phyloP scores from a whole-genome alignment of 2,888 invertebrate genomes.

The Slavum lentiscoides region DNA sequence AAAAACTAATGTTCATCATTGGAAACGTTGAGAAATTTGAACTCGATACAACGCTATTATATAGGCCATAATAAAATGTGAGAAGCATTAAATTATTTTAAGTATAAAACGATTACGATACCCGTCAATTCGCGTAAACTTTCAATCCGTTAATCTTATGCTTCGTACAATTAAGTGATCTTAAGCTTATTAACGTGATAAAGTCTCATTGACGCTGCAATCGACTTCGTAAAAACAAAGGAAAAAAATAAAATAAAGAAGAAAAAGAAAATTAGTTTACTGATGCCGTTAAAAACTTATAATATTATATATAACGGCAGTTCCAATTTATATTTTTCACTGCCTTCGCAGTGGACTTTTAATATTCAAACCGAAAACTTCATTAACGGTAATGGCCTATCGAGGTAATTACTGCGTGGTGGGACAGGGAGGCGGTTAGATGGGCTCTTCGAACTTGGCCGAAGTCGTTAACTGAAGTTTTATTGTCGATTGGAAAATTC shows the following conservation, averaged over 20 bases:
- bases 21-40: too few species aligned
- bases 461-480: constrained; percentile 49
- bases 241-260: constrained; percentile 7
- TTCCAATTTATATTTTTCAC: constrained; percentile 46
- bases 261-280: not conserved
- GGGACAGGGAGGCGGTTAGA: constrained; percentile 24
- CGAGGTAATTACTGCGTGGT: constrained; percentile 27
- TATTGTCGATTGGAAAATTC: constrained; percentile 49
- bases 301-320: not conserved
- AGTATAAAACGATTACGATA: not conserved
- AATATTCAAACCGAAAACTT: constrained; percentile 53
- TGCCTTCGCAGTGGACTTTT: constrained; percentile 31
- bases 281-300: constrained; percentile 33
- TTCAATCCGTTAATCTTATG: constrained; percentile 37
- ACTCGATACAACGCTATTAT: too few species aligned
- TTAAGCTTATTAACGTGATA: constrained; percentile 25
- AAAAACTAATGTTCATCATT: too few species aligned
- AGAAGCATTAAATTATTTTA: too few species aligned
- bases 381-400: constrained; percentile 50
- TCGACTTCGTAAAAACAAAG: not conserved
- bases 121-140: constrained; percentile 23
- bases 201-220: constrained; percentile 21
- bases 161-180: constrained; percentile 24
- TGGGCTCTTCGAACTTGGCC: constrained; percentile 37
- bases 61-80: too few species aligned